phyloP scores from a whole-genome alignment of 1,140 invertebrate genomes.

The Glossosoma conforme region DNA sequence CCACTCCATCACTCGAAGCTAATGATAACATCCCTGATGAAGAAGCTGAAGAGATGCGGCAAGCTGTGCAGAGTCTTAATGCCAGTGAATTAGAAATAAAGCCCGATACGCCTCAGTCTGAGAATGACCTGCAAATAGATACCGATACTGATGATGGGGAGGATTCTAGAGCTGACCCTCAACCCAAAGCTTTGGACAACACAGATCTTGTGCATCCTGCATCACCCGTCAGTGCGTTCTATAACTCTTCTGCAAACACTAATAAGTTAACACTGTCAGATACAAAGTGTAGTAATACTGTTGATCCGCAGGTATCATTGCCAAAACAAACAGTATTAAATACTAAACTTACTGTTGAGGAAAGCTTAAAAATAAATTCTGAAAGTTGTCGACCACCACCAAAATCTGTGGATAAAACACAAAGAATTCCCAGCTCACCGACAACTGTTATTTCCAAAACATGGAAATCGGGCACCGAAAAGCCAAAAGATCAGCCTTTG shows the following conservation, averaged over 20 bases:
- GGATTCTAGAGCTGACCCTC: conserved; percentile 41
- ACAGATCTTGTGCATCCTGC: neutral
- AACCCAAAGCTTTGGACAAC: conserved; percentile 31
- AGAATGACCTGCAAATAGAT: conserved; percentile 79
- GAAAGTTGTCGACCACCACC: conserved; percentile 26
- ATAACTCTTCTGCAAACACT: neutral
- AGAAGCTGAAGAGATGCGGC: conserved; percentile 72
- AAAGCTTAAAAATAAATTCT: conserved; percentile 33
- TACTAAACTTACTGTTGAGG: conserved; percentile 17
- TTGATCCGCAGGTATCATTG: conserved; percentile 25
- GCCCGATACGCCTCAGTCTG: conserved; percentile 78
- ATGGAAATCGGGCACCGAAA: conserved; percentile 45
- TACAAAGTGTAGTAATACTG: conserved; percentile 29
- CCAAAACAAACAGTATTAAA: conserved; percentile 16
- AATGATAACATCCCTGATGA: conserved; percentile 56
- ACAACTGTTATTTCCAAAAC: conserved; percentile 52
- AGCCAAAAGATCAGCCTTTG: conserved; percentile 41
- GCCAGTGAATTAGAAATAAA: conserved; percentile 71
- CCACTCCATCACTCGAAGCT: conserved; percentile 40
- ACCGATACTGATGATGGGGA: conserved; percentile 73
- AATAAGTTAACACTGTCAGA: conserved; percentile 32
- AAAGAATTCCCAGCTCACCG: conserved; percentile 47
- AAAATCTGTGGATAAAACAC: conserved; percentile 43
- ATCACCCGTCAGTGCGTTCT: neutral
- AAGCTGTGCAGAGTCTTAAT: conserved; percentile 70